These are phyloP conservation scores for Himantopus leucocephalus DNA, from an alignment of 2,113 vertebrate species.

Conservation along the genomic window DNA sequence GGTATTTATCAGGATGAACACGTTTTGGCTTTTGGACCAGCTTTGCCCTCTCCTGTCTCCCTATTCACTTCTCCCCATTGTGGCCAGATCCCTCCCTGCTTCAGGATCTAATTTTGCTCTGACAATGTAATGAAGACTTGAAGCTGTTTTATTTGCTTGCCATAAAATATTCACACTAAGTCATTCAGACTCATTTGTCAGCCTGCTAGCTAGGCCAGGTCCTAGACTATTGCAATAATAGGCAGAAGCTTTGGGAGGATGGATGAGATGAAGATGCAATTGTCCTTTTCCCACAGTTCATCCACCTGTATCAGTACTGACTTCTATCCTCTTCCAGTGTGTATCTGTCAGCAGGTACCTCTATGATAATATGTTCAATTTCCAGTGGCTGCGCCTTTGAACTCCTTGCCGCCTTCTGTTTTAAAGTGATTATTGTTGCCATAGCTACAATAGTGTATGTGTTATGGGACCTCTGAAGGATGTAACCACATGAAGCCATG, in stretches of 20 bases:
- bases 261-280: background rate
- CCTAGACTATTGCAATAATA: background rate
- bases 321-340: background rate
- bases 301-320: background rate
- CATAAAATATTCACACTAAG: background rate
- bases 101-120: background rate
- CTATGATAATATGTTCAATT: background rate
- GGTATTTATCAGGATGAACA: background rate
- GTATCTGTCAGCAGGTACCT: background rate
- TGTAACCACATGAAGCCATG: fast-evolving
- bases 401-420: background rate
- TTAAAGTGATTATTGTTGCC: background rate
- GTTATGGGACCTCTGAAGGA: background rate
- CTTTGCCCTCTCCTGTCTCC: background rate
- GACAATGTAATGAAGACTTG: background rate
- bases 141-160: background rate
- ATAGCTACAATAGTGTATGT: background rate
- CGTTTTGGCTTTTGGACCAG: background rate
- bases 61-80: background rate
- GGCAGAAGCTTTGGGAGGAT: background rate
- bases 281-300: background rate
- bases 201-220: background rate
- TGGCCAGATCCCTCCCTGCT: background rate
- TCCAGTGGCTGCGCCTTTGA: background rate
- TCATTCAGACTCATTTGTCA: background rate